Base-by-base conservation (phyloP, 1,140 invertebrate species). In the Araneus ventricosus region DNA sequence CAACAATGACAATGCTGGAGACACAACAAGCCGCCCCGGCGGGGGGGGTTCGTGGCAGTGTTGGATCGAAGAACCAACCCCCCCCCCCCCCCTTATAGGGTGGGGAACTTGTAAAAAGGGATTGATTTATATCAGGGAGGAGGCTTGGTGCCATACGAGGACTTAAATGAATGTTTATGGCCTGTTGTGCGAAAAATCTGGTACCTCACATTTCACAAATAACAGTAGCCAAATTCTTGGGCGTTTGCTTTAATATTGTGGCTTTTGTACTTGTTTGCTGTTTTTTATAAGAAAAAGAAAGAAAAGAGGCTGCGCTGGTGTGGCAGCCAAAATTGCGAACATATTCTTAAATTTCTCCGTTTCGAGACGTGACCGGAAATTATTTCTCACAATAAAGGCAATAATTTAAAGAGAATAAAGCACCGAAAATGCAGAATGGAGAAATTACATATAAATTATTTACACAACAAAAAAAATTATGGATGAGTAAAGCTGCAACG, bases 71-170 rank as follows among this genome's bases (percentile, higher is more conserved):
- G 22, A 39, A 14, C 10, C 10, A 30, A 30, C 57, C 57, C 22
- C n/a, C 3, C 41, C 17, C 59, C 61, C 8, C n/a, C 27, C 30
- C 45, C 24, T 37, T 67, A 45, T 10, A 39, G 70, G 88, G 63
- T 70, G 88, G 88, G 24, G 75, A 82, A 22, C 39, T 37, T 82
- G 75, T 82, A 90, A 39, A 86, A 92, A 34, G 79, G 63, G 79
- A 86, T 61, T 86, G 90, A 92, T 92, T 92, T 92, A 92, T 70
- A 85, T 27, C 30, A 17, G 82, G 57, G 61, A n/a, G 90, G 52
- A 52, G 59, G 57, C 70, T 22, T 39, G 57, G 86, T 61, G 57
- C 84, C 7, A 30, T 57, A 34, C 7, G 57, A 24, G 70, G 57
- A 5, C 20, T 27, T 6, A 90, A 84, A 59, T 52, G 61, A 20